Conservation (phyloP, 1,140 invertebrate species). For the Aphidius gifuensis region DNA sequence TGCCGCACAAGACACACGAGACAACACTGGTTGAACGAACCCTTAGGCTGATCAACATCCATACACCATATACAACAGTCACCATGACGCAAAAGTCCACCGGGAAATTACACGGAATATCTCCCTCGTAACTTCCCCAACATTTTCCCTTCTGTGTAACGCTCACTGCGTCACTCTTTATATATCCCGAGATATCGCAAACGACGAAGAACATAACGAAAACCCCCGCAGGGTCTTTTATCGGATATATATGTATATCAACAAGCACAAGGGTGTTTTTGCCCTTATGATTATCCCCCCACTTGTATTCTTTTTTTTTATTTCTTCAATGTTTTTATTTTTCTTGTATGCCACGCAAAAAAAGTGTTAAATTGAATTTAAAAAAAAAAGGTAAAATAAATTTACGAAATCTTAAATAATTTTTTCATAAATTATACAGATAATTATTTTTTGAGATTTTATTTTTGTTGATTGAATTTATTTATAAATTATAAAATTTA, state of each 20-base stretch:
- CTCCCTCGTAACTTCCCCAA: constrained; percentile 18
- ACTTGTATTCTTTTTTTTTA: constrained; percentile 5
- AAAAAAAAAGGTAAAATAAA: too few relatives aligned
- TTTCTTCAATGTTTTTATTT: constrained; percentile 3
- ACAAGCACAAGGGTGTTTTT: constrained; percentile 33
- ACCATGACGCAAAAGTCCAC: constrained; percentile 28
- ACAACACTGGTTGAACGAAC: constrained; percentile 46
- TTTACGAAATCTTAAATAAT: too few relatives aligned
- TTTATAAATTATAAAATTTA: too few relatives aligned
- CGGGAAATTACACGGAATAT: constrained; percentile 38
- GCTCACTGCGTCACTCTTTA: too few relatives aligned
- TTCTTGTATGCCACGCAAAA: background rate
- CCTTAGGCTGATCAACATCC: constrained; percentile 38
- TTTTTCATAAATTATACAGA: too few relatives aligned
- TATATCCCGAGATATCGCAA: too few relatives aligned
- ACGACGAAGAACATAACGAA: too few relatives aligned
- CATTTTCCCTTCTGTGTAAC: background rate
- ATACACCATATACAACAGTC: constrained; percentile 30
- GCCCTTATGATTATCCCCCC: constrained; percentile 21
- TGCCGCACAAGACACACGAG: constrained; percentile 44
- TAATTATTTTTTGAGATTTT: too few relatives aligned
- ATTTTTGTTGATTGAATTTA: too few relatives aligned
- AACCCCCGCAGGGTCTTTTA: constrained; percentile 22
- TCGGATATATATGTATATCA: background rate
- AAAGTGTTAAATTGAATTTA: too few relatives aligned